Base-by-base conservation (phyloP, 1,140 invertebrate genomes). In the Helicoverpa zea region DNA sequence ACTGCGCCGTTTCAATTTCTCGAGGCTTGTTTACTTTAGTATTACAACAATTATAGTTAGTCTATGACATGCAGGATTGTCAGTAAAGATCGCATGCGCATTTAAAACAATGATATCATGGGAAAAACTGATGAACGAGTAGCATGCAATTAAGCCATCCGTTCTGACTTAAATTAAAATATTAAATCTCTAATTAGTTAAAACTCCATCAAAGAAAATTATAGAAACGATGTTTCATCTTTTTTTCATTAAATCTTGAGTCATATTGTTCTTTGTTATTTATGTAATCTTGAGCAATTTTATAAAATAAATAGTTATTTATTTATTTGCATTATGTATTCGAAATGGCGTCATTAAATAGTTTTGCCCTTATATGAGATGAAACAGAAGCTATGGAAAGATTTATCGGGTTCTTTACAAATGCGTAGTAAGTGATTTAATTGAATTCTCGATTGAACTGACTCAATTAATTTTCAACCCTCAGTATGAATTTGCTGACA, bases 41-140 rank as follows among this genome's bases (percentile, higher is more conserved):
- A 35, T 35, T 7, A 35, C 3, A 35, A 12, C 56, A 58, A 0
- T 5, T 23, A 58, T 23, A 23, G 23, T 23, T 23, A 23, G 23
- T 23, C 35, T 43, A 43, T 43, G 35, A 43, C 35, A 9, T 7
- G 35, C 35, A 9, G 35, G 4, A 47, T 16, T 52, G 51, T 54
- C 63, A 54, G 78, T 18, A 66, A 74, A 80, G 54, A 58, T 68
- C n/a, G 72, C 63, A 81, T 75, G 79, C 54, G 58, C 74, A 81
- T 78, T 51, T 47, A 64, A 78, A 66, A 58, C 56, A 74, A 81
- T 81, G 68, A 73, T 63, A 77, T 78, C 80, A 77, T 35, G 73
- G 74, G 68, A 56, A 56, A 77, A 78, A 81, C 73, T 72, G 47
- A 64, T 14, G 76, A 51, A 59, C 16, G 14, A 4, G 47, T 64